phyloP scores from a whole-genome alignment of 1,140 invertebrate species.

The Oryzaephilus surinamensis region DNA sequence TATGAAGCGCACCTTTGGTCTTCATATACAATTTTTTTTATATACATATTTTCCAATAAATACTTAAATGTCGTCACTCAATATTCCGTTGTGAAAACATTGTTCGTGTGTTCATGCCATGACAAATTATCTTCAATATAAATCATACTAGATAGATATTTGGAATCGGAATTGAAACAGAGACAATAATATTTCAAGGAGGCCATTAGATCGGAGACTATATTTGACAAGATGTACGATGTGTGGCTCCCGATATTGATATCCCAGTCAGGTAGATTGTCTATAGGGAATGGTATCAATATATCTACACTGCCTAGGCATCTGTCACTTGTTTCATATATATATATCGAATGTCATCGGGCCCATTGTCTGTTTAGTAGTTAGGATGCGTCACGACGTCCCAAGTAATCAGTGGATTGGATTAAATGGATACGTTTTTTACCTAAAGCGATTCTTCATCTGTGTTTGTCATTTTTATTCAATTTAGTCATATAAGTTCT shows the following conservation, averaged over 20 bases:
- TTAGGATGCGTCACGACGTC: constrained; percentile 17
- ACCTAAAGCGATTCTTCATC: too few species aligned
- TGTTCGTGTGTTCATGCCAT: too few species aligned
- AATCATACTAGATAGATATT: too few species aligned
- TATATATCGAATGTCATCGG: constrained; percentile 24
- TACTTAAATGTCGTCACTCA: too few species aligned
- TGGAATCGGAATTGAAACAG: constrained; percentile 14
- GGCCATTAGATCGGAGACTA: constrained; percentile 21
- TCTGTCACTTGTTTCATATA: constrained; percentile 25
- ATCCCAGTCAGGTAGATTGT: constrained; percentile 21
- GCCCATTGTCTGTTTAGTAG: constrained; percentile 19
- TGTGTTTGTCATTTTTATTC: too few species aligned
- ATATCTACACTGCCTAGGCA: constrained; percentile 19
- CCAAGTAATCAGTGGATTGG: constrained; percentile 20
- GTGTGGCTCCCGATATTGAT: constrained; percentile 22
- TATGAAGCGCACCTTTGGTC: too few species aligned
- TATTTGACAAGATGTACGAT: constrained; percentile 26
- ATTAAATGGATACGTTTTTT: too few species aligned
- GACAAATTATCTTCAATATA: too few species aligned
- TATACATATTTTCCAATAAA: too few species aligned
- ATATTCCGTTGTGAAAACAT: too few species aligned
- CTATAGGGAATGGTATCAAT: constrained; percentile 24
- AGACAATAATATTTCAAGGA: constrained; percentile 26
- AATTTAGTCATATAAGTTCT: too few species aligned
- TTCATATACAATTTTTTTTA: too few species aligned